phyloP scores from a whole-genome alignment of 23 tunicate species.

The Diplosoma virens region DNA sequence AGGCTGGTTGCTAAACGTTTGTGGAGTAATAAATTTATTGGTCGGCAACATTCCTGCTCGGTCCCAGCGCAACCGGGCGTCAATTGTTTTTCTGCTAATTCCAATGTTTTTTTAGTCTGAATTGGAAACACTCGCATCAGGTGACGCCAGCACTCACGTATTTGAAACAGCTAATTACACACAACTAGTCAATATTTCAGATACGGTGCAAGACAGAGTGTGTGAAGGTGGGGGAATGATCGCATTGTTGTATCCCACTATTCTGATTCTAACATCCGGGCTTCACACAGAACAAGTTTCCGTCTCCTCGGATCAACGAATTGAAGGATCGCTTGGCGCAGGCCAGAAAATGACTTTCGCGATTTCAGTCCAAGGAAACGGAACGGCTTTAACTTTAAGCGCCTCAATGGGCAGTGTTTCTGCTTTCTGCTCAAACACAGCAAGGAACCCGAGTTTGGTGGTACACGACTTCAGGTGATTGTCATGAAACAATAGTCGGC shows the following conservation, averaged over 20 bases:
- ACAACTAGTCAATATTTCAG: neutral
- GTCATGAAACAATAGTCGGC: no score
- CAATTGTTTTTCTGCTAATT: no score
- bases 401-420: conserved; percentile 42
- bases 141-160: neutral
- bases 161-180: neutral
- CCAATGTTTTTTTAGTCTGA: neutral
- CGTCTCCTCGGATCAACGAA: neutral
- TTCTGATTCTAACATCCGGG: no score
- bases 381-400: conserved; percentile 3
- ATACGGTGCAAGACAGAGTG: neutral
- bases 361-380: neutral
- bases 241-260: no score
- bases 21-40: no score
- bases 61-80: no score
- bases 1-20: no score
- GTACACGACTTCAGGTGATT: conserved; percentile 20
- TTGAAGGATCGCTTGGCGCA: conserved; percentile 16
- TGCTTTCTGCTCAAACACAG: conserved; percentile 34
- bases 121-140: neutral
- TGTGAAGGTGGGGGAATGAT: conserved; percentile 16
- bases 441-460: conserved; percentile 26
- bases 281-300: conserved; percentile 34
- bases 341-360: conserved; percentile 31
- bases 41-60: no score